These are phyloP conservation scores for Rostratula benghalensis DNA, from an alignment of 2,113 vertebrate genomes.

Conservation along the genomic window DNA sequence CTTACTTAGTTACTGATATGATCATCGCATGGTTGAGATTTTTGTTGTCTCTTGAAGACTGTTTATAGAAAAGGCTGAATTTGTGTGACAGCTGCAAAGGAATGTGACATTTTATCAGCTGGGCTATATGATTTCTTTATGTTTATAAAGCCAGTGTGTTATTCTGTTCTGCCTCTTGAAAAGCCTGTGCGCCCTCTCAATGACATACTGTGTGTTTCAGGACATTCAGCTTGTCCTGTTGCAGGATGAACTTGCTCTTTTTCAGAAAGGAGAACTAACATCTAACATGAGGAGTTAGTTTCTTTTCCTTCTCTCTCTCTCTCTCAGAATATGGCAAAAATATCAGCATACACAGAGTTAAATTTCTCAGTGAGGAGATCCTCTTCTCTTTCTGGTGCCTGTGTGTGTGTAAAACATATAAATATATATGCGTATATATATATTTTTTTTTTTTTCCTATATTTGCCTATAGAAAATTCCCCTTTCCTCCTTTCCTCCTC, in stretches of 20 bases:
- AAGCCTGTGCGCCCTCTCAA: neutral
- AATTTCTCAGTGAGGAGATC: conserved; percentile 8
- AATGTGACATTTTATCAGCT: conserved; percentile 21
- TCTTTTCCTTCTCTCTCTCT: neutral
- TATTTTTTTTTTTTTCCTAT: too few relatives aligned
- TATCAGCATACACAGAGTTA: neutral
- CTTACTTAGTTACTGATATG: neutral
- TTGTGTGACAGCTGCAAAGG: neutral
- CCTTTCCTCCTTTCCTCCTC: conserved; percentile 5
- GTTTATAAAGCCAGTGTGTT: neutral
- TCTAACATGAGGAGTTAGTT: neutral
- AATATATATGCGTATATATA: neutral
- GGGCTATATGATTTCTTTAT: neutral
- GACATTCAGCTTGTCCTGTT: conserved; percentile 32
- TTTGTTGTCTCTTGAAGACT: neutral
- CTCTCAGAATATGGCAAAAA: neutral
- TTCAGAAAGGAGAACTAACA: neutral
- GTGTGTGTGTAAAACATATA: conserved; percentile 2
- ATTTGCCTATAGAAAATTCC: conserved; percentile 19
- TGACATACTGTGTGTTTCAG: neutral
- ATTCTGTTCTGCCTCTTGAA: neutral
- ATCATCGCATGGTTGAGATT: neutral
- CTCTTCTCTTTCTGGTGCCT: neutral
- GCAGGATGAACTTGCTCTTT: conserved; percentile 19
- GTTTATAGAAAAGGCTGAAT: neutral